Conservation (phyloP, 1,140 invertebrate genomes). For the Drosophila azteca region DNA sequence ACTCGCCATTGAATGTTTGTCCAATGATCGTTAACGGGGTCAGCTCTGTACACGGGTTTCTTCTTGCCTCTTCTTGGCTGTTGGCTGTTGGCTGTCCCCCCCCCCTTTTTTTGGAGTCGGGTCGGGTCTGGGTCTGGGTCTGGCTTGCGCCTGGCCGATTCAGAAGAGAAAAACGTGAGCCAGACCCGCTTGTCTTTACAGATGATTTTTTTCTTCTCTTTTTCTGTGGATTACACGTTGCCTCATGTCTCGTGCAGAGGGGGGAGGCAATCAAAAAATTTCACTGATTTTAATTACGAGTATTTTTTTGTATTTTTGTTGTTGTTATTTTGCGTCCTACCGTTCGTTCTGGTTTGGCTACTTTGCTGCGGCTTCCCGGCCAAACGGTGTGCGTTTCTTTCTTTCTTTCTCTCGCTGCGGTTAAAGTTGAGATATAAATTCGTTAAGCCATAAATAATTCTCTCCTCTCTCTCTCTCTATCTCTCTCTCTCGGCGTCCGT, state of each 20-base stretch:
- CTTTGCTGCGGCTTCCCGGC: conserved; percentile 33
- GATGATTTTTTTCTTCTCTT: background rate
- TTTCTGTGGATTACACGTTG: conserved; percentile 13
- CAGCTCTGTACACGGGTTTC: conserved; percentile 51
- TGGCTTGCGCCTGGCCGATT: conserved; percentile 40
- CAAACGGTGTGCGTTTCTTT: conserved; percentile 13
- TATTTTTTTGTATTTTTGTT: background rate
- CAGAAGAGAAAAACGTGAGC: conserved; percentile 30
- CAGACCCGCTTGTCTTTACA: conserved; percentile 32
- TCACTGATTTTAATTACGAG: conserved; percentile 74
- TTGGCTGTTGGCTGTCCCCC: conserved; percentile 19
- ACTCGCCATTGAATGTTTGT: conserved; percentile 53
- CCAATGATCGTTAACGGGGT: conserved; percentile 65
- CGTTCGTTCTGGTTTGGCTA: conserved; percentile 72
- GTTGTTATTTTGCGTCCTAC: conserved; percentile 58
- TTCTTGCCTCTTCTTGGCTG: conserved; percentile 10
- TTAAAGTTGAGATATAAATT: conserved; percentile 75
- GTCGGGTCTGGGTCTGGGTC: conserved; percentile 1
- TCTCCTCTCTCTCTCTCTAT: conserved; percentile 18
- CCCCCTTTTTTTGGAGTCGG: conserved; percentile 26
- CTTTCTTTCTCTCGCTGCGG: conserved; percentile 44
- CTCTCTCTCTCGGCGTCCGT: background rate
- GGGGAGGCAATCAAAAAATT: conserved; percentile 61
- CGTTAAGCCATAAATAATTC: conserved; percentile 75
- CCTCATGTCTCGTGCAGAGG: conserved; percentile 17